Base-by-base conservation (phyloP, 2,888 invertebrate species). In the Axea sp. region DNA sequence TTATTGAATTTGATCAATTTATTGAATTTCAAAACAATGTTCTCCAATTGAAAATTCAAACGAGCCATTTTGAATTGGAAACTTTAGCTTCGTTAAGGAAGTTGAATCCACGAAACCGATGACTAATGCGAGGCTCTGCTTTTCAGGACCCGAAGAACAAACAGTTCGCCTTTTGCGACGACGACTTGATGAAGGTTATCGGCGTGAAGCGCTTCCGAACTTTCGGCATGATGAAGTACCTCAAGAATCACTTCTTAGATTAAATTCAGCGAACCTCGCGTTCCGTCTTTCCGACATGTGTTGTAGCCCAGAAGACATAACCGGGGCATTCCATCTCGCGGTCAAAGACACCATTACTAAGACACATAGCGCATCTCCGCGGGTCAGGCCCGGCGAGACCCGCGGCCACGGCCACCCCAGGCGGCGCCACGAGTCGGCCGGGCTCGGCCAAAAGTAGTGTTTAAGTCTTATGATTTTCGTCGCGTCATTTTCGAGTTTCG, bases 171-270 rank as follows among this genome's bases (percentile, higher is more conserved):
- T 94, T 97, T 81, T 97, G 97, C 88, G 97, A 98, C 86, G 96
- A 95, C 53, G 94, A 96, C 51, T 89, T 98, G 30, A 89, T 93
- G 87, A 95, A 95, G 88, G 94, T 98, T 28, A 95, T 98, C 86
- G 96, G 97, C 28, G 93, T 94, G 1, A 96, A 96, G 86, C 92
- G 96, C 82, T 96, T 98, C 91, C 93, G 95, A 81, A 96, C 96
- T 57, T 98, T 98, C 83, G 97, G 96, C 75, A 98, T 98, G 98
- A 95, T 98, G 94, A 98, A 98, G 88, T 95, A 96, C 88, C 91
- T 98, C 80, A 96, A 96, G 88, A 92, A 93, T 75, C 98, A 97
- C 89, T 97, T 97, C 88, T 89, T 91, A 83, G 91, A 91, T 82
- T 92, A 90, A 89, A 80, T 80, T 77, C 76, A 51, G n/a, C 31